A percentile compares a stretch with the other conserved stretches of the same genome.
These are phyloP conservation scores for Sinosuthora webbiana DNA, from an alignment of 2,113 vertebrate species.

Conservation along the genomic window DNA sequence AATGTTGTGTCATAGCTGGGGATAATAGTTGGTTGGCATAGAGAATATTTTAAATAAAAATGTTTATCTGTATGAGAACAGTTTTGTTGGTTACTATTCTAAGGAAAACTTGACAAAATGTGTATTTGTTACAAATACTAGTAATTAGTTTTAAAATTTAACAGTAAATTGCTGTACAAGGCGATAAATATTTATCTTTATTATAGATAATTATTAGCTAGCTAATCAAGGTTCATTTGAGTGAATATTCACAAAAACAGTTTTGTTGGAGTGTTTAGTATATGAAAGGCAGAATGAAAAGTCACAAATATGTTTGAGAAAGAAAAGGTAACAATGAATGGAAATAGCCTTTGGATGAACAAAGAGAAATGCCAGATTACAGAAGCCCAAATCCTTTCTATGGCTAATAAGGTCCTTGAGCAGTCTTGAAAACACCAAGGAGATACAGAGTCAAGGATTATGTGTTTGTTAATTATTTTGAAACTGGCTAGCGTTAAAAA, in stretches of 20 bases:
- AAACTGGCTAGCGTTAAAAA: background rate
- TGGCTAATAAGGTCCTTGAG: background rate
- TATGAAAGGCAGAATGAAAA: background rate
- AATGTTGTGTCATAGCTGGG: background rate
- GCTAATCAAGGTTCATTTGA: background rate
- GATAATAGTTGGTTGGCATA: background rate
- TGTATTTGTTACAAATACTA: background rate
- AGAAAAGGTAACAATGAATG: background rate
- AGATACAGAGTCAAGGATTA: background rate
- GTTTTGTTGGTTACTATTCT: background rate
- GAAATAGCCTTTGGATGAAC: background rate
- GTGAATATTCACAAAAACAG: background rate
- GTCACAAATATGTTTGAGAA: background rate
- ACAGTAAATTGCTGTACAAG: background rate
- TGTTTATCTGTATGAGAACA: background rate
- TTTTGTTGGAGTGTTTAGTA: background rate
- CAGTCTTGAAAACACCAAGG: background rate
- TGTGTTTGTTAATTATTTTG: background rate
- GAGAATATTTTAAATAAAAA: background rate
- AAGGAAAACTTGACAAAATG: background rate
- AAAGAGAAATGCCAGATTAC: background rate
- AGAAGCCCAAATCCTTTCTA: background rate
- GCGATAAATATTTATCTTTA: background rate
- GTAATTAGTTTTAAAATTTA: background rate
- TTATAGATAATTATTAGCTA: no score